Evolutionary conservation across 2,888 invertebrate genomes (phyloP).

Genomic region (Erannis defoliaria): DNA sequence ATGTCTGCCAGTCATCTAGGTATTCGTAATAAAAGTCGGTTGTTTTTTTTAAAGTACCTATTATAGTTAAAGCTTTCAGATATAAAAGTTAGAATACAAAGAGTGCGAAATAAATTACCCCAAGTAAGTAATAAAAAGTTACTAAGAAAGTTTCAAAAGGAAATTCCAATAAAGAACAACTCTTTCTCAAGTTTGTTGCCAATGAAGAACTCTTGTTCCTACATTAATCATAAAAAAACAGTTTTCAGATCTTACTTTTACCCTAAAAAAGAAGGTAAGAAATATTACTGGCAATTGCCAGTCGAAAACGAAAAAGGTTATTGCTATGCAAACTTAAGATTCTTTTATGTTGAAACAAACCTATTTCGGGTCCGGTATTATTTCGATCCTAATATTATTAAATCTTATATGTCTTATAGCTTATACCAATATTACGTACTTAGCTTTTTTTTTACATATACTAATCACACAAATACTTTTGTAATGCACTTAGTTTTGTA

Average conservation of each 20-base stretch:
- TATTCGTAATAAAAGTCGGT: too few species aligned
- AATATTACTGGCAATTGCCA: conserved; percentile 3
- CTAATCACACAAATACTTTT: too few species aligned
- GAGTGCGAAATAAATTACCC: conserved; percentile 1
- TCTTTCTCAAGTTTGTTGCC: conserved; percentile 6
- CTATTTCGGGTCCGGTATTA: neutral
- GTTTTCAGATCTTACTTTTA: neutral
- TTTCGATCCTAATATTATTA: too few species aligned
- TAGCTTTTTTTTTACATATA: too few species aligned
- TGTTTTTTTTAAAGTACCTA: too few species aligned
- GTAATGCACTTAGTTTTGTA: too few species aligned
- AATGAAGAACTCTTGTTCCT: conserved; percentile 8
- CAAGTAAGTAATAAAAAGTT: neutral
- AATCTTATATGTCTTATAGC: too few species aligned
- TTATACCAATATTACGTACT: too few species aligned
- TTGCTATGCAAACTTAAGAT: neutral
- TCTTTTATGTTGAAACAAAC: neutral
- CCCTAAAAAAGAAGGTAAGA: neutral
- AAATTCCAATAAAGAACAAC: conserved; percentile 10
- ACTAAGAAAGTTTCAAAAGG: neutral
- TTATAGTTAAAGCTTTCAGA: neutral
- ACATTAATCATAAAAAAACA: conserved; percentile 13
- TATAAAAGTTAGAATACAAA: neutral
- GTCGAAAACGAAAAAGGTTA: neutral
- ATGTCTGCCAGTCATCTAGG: too few species aligned